These are phyloP conservation scores for Sylvilagus floridanus DNA, from an alignment of 2,797 vertebrate species.

Conservation along the genomic window DNA sequence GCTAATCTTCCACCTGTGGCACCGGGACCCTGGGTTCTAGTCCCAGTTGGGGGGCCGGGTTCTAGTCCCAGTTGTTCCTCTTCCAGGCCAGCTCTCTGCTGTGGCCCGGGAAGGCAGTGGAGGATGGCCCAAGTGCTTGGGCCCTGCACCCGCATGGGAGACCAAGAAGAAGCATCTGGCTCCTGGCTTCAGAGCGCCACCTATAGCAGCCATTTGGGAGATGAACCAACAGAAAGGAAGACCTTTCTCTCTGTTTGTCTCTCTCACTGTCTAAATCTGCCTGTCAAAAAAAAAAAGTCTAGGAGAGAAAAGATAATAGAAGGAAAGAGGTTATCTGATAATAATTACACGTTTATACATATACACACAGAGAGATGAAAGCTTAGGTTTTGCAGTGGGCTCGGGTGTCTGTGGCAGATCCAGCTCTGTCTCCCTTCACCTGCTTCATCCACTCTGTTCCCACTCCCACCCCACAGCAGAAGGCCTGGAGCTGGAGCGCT, in stretches of 20 bases:
- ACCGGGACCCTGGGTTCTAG: accelerated
- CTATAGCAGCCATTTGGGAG: not conserved
- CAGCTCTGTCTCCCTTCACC: not conserved
- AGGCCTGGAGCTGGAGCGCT: not conserved
- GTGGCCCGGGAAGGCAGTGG: too few species aligned
- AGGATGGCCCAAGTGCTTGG: too few species aligned
- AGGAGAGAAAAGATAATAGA: too few species aligned
- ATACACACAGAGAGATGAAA: not conserved
- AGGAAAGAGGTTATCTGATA: not conserved
- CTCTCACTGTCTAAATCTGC: too few species aligned
- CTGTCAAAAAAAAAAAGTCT: too few species aligned
- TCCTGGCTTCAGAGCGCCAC: not conserved
- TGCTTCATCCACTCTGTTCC: not conserved
- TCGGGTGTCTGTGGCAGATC: accelerated
- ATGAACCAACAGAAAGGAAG: not conserved
- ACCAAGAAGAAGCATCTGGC: too few species aligned
- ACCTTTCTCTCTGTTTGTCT: too few species aligned
- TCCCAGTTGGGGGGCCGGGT: too few species aligned
- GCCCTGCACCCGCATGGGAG: too few species aligned
- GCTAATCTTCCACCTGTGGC: too few species aligned
- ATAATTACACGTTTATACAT: not conserved
- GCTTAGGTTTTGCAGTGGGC: not conserved
- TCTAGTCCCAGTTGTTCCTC: too few species aligned
- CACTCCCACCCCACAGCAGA: not conserved
- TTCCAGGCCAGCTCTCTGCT: too few species aligned